A percentile compares a stretch with the other conserved stretches of the same genome.
phyloP scores from a whole-genome alignment of 2,113 vertebrate genomes.

The Amblyornis subalaris region DNA sequence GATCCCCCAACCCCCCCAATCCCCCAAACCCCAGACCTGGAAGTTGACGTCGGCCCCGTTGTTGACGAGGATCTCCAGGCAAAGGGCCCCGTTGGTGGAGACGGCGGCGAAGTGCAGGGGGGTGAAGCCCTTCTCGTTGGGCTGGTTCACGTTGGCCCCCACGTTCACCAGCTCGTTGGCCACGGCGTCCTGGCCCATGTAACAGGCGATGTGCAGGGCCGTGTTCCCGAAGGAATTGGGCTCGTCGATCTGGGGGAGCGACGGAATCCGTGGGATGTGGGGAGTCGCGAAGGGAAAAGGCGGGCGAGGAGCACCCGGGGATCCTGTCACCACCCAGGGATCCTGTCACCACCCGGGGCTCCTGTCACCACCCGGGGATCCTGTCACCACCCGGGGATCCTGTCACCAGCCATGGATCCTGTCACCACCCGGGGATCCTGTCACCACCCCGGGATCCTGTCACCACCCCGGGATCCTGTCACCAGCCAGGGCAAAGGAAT shows the following conservation, averaged over 20 bases:
- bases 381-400: neutral
- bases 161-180: conserved; percentile 89
- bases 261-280: too few species aligned
- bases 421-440: neutral
- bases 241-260: conserved; percentile 80
- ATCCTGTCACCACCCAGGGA: too few species aligned
- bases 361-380: neutral
- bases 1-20: accelerated
- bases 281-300: neutral
- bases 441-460: neutral
- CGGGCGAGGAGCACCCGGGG: neutral
- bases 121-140: conserved; percentile 85
- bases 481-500: too few species aligned
- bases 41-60: conserved; percentile 91
- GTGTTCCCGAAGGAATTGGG: conserved; percentile 89
- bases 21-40: conserved; percentile 70
- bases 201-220: conserved; percentile 94
- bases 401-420: neutral
- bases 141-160: conserved; percentile 91
- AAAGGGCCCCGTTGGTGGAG: conserved; percentile 90
- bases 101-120: conserved; percentile 91
- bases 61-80: conserved; percentile 93
- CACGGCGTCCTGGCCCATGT: conserved; percentile 89
- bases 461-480: neutral
- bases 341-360: neutral